phyloP scores from a whole-genome alignment of 1,140 invertebrate genomes.

The Drosophila carrolli region DNA sequence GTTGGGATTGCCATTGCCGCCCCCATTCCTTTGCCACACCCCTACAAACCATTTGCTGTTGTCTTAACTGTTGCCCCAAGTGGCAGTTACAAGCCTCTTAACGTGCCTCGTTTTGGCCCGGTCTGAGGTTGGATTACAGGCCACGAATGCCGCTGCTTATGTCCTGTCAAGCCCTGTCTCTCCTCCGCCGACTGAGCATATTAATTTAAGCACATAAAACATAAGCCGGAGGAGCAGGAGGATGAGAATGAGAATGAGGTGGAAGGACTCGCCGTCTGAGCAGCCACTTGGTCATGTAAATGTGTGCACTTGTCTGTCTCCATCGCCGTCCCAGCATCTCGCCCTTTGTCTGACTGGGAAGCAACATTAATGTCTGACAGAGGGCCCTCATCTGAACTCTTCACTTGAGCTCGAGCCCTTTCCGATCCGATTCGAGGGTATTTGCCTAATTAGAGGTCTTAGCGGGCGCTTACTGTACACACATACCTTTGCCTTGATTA shows the following conservation, averaged over 20 bases:
- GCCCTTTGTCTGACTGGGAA: constrained; percentile 19
- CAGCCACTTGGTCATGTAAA: constrained; percentile 75
- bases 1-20: constrained; percentile 19
- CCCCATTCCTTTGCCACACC: not conserved
- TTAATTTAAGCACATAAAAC: constrained; percentile 82
- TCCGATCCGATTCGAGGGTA: constrained; percentile 17
- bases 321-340: constrained; percentile 23
- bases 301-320: constrained; percentile 63
- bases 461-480: not conserved
- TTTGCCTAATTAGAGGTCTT: constrained; percentile 11
- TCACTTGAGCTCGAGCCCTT: constrained; percentile 55
- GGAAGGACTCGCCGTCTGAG: constrained; percentile 26
- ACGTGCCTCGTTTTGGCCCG: constrained; percentile 20
- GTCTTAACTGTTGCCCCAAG: constrained; percentile 62
- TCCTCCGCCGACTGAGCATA: constrained; percentile 45
- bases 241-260: not conserved
- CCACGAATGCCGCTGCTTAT: constrained; percentile 40
- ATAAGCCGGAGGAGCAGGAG: constrained; percentile 28
- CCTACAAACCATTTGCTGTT: constrained; percentile 23
- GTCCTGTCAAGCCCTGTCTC: constrained; percentile 27
- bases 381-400: constrained; percentile 73
- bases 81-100: constrained; percentile 72
- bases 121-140: constrained; percentile 39
- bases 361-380: constrained; percentile 42
- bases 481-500: not conserved